These are phyloP conservation scores for Cryptotermes secundus DNA, from an alignment of 1,140 invertebrate genomes.

Conservation along the genomic window DNA sequence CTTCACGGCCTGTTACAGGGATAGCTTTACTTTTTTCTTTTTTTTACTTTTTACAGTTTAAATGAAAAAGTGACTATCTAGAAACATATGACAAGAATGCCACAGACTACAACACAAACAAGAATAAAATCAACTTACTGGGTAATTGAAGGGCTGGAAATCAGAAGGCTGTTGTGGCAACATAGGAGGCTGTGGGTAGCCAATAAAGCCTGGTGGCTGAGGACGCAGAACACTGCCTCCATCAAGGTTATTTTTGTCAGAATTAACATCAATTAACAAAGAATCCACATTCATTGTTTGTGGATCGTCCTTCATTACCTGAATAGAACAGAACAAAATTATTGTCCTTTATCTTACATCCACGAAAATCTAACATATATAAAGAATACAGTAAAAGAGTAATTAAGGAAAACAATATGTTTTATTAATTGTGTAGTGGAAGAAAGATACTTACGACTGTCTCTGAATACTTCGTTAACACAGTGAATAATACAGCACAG, in stretches of 20 bases:
- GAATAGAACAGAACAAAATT: constrained; percentile 21
- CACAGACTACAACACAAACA: no score
- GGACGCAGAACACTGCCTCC: constrained; percentile 54
- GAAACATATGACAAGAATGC: no score
- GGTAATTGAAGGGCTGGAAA: constrained; percentile 55
- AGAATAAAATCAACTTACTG: constrained; percentile 46
- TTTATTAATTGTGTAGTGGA: no score
- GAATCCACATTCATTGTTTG: constrained; percentile 60
- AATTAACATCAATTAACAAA: constrained; percentile 71
- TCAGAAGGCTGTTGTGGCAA: constrained; percentile 49
- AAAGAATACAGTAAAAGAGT: no score
- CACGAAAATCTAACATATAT: not conserved
- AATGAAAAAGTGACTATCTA: no score
- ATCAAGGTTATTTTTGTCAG: constrained; percentile 51
- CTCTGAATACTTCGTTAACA: no score
- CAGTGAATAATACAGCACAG: no score
- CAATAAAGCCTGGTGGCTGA: constrained; percentile 76
- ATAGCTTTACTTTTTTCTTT: no score
- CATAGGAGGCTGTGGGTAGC: constrained; percentile 66
- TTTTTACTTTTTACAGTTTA: no score
- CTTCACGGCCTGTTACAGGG: no score
- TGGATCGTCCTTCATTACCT: constrained; percentile 79
- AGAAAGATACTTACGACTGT: no score
- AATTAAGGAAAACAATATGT: no score
- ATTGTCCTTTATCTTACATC: not conserved